Percentiles rank a stretch among this genome's conserved stretches.
phyloP scores from a whole-genome alignment of 2,113 vertebrate genomes.

The Struthio camelus region DNA sequence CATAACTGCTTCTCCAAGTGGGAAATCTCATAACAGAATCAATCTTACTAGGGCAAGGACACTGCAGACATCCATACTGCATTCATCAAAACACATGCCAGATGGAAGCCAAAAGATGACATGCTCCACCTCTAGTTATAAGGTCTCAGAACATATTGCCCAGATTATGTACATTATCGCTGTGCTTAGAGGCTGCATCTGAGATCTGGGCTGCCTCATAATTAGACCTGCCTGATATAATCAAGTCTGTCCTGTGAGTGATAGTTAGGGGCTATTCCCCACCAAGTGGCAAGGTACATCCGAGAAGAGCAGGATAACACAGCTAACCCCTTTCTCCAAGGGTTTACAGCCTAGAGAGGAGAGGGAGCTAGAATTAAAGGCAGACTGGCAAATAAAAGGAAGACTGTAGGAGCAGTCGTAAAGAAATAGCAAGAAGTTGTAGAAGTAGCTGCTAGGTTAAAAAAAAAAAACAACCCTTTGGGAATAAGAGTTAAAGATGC shows the following conservation, averaged over 20 bases:
- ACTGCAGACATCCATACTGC: not conserved
- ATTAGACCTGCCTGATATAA: not conserved
- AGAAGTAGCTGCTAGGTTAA: not conserved
- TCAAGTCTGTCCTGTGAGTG: not conserved
- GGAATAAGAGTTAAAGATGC: not conserved
- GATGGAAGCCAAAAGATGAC: not conserved
- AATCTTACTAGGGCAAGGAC: not conserved
- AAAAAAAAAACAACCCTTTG: not conserved
- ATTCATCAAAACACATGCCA: not conserved
- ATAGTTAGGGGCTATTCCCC: not conserved
- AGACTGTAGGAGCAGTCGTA: not conserved
- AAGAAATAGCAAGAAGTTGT: not conserved
- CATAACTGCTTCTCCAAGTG: not conserved
- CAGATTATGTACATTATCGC: not conserved
- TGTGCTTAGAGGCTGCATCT: not conserved
- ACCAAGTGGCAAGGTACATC: not conserved
- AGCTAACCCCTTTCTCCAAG: not conserved
- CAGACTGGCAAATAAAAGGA: not conserved
- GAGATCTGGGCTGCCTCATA: not conserved
- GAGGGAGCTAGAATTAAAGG: not conserved
- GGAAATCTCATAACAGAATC: not conserved
- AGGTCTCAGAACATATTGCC: not conserved
- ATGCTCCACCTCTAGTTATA: not conserved
- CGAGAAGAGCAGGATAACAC: not conserved
- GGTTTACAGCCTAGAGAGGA: not conserved